Conservation (phyloP, 2,113 vertebrate species). For the Numida meleagris region DNA sequence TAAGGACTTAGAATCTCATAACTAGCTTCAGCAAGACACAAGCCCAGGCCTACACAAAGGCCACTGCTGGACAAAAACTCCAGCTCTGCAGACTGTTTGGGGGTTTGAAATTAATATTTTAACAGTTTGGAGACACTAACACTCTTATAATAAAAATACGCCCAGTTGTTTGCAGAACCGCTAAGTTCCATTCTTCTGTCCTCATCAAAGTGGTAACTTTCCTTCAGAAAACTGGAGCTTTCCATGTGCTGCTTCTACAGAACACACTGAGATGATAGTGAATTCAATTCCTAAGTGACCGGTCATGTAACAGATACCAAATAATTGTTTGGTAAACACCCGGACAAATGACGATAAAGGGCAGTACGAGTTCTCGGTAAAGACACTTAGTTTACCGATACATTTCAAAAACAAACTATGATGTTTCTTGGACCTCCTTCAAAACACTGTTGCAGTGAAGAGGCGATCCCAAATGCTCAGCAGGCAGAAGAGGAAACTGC, state of each 20-base stretch:
- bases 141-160: not conserved
- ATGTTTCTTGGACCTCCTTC: slow-evolving; percentile 1
- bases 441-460: not conserved
- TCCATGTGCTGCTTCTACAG: not conserved
- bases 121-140: not conserved
- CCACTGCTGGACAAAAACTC: not conserved
- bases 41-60: not conserved
- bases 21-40: not conserved
- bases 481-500: slow-evolving; percentile 43
- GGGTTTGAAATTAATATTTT: rapidly evolving
- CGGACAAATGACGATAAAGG: not conserved
- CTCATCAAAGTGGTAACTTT: not conserved
- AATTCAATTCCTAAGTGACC: not conserved
- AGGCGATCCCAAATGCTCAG: slow-evolving; percentile 39
- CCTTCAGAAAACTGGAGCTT: not conserved
- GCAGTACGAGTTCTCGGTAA: rapidly evolving
- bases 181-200: not conserved
- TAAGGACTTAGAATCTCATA: not conserved
- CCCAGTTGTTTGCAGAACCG: not conserved
- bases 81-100: not conserved
- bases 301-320: not conserved
- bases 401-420: not conserved
- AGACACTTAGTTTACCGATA: not conserved
- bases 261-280: not conserved
- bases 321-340: not conserved